Evolutionary conservation across 2,113 vertebrate species (phyloP).

Genomic region (Taxidea taxus): DNA sequence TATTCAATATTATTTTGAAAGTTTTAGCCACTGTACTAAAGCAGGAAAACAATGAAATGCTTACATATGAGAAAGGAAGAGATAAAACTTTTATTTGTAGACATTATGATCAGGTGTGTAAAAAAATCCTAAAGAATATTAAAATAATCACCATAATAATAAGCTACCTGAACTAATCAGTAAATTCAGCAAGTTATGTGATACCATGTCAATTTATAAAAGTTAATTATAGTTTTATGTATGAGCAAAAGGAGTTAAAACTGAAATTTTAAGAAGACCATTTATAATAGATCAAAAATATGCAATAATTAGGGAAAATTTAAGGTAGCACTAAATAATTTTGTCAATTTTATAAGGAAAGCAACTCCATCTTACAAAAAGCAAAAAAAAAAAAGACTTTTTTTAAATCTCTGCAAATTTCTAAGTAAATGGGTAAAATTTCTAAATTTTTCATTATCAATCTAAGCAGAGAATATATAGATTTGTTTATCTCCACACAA

Average conservation of each 20-base stretch:
- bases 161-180: not conserved
- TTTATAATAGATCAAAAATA: not conserved
- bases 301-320: not conserved
- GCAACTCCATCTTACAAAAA: not conserved
- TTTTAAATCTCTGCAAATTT: not conserved
- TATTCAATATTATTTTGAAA: not conserved
- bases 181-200: not conserved
- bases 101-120: not conserved
- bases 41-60: not conserved
- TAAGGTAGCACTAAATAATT: not conserved
- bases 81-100: not conserved
- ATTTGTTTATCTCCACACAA: not conserved
- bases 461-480: not conserved
- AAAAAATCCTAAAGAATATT: not conserved
- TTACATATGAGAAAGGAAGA: not conserved
- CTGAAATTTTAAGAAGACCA: not conserved
- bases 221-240: not conserved
- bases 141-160: not conserved
- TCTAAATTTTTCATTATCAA: not conserved
- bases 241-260: not conserved
- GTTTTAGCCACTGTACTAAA: not conserved
- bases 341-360: not conserved
- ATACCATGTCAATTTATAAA: not conserved
- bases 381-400: not conserved
- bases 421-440: not conserved